Evolutionary conservation across 2,797 vertebrate species (phyloP), one percentile per base, ranked within the genome.

Genomic region (Dicrostonyx torquatus): DNA sequence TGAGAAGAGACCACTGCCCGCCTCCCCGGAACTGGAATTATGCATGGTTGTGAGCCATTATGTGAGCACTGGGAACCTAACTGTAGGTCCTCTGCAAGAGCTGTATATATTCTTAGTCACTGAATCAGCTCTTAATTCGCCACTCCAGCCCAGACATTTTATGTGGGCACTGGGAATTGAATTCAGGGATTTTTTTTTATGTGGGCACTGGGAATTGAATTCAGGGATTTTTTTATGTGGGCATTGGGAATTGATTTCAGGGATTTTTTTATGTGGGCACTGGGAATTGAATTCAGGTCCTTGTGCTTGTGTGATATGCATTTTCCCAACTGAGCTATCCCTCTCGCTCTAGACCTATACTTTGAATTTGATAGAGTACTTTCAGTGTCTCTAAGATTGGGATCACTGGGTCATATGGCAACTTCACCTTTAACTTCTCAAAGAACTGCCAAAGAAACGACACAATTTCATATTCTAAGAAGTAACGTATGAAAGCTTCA

Each of bases 291-390:
- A 70, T 55, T 87, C 37, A 87, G 68, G 48, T 24, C 15, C n/a
- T 43, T 18, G 24, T 12, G 37, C 15, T 55, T 87, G 15, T 73
- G 15, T 31, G 50, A 55, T 40, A 73, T 58, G 50, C 26, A 58
- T 17, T 31, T 58, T 55, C 58, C 26, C n/a, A 58, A 40, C 50
- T 58, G 85, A 73, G 26, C 53, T n/a, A 29, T 34, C 55, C 55
- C 29, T 68, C 11, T 68, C n/a, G 62, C 31, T 66, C 34, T 89
- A n/a, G 29, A 31, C 20, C 40, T 43, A 24, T 15, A 76, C 20
- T 92, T 92, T 87, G 34, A 93, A 72, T 40, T 62, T n/a, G 37
- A 31, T 76, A 40, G 72, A 62, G n/a, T 55, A 78, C n/a, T 92
- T 92, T 86, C 37, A 78, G 3, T 86, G n/a, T 58, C 48, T 58